phyloP scores from a whole-genome alignment of 2,888 invertebrate species.

The Macrophya alboannulata region DNA sequence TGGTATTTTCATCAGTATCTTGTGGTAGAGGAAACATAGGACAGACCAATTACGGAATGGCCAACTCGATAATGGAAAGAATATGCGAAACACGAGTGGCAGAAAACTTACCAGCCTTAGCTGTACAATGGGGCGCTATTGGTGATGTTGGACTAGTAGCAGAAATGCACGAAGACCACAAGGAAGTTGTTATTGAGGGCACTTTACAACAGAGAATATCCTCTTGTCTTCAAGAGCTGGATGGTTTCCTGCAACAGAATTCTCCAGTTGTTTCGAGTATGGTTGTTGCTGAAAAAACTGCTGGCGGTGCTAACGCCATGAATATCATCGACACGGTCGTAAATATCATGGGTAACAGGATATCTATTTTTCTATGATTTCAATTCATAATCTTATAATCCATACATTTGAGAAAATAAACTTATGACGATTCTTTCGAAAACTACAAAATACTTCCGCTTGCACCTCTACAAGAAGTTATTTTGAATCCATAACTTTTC shows the following conservation, averaged over 20 bases:
- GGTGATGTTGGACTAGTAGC: constrained; percentile 90
- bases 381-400: too few species aligned
- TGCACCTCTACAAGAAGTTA: too few species aligned
- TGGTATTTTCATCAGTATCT: constrained; percentile 85
- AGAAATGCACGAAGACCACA: constrained; percentile 87
- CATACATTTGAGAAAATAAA: too few species aligned
- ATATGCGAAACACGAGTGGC: constrained; percentile 81
- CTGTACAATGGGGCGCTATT: constrained; percentile 86
- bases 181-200: constrained; percentile 88
- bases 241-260: constrained; percentile 86
- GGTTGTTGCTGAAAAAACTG: constrained; percentile 92
- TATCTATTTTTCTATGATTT: not conserved
- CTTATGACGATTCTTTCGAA: too few species aligned
- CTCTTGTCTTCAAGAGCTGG: constrained; percentile 90
- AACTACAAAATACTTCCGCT: too few species aligned
- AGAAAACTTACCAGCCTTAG: constrained; percentile 82
- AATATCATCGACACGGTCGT: constrained; percentile 89
- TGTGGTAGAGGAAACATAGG: constrained; percentile 86
- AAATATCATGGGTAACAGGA: constrained; percentile 80
- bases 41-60: constrained; percentile 86
- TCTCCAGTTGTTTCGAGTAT: constrained; percentile 89
- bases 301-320: constrained; percentile 83
- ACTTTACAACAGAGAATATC: constrained; percentile 93
- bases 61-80: constrained; percentile 82
- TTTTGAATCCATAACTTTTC: too few species aligned